Conservation (phyloP, 1,140 invertebrate genomes). For the Brachionus rotundiformis region DNA sequence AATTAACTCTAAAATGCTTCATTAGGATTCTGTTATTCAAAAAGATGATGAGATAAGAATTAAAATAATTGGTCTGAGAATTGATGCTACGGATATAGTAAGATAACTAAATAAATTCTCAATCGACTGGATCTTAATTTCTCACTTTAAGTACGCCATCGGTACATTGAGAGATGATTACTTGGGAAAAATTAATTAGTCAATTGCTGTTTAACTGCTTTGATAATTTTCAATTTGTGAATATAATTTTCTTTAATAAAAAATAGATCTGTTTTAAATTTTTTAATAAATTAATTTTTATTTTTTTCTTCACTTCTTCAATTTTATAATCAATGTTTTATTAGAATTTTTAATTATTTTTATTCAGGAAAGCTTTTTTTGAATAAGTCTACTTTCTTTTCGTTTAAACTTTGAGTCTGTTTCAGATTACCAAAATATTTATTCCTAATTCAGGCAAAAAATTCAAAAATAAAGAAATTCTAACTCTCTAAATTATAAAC, state of each 20-base stretch:
- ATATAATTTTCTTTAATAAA: background rate
- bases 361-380: too few relatives aligned
- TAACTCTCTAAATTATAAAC: too few relatives aligned
- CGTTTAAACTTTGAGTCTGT: too few relatives aligned
- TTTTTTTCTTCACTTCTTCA: background rate
- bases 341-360: too few relatives aligned
- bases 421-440: too few relatives aligned
- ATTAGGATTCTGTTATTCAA: slow-evolving; percentile 86
- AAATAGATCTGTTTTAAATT: background rate
- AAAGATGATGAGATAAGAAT: slow-evolving; percentile 93
- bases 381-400: too few relatives aligned
- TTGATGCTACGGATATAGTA: slow-evolving; percentile 80
- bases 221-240: background rate
- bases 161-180: slow-evolving; percentile 98
- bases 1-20: slow-evolving; percentile 53
- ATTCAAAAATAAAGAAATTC: too few relatives aligned
- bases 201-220: background rate
- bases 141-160: slow-evolving; percentile 84
- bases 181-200: slow-evolving; percentile 68
- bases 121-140: too few relatives aligned
- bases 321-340: too few relatives aligned
- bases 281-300: background rate
- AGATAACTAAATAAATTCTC: slow-evolving; percentile 55
- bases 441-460: too few relatives aligned
- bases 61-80: slow-evolving; percentile 96